Evolutionary conservation across 2,888 invertebrate genomes (phyloP).

Genomic region (Drosophila diplacantha): DNA sequence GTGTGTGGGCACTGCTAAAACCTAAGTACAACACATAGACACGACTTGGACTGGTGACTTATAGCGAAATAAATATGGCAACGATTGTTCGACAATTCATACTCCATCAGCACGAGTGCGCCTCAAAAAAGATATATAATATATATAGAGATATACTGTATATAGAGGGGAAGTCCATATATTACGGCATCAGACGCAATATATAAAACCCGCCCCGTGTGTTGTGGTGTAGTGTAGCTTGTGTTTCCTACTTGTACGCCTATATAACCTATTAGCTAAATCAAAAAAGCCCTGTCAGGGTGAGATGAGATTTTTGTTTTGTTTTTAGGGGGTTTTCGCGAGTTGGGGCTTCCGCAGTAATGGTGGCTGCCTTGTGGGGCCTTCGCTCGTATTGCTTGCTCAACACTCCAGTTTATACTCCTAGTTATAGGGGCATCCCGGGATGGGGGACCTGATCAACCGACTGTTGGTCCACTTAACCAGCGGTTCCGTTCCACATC

Average conservation of each 20-base stretch:
- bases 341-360: constrained; percentile 56
- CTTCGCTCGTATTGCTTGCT: constrained; percentile 75
- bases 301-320: constrained; percentile 25
- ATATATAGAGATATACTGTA: constrained; percentile 21
- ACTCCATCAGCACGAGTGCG: constrained; percentile 55
- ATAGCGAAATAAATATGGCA: constrained; percentile 64
- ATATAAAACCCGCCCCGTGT: neutral
- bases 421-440: constrained; percentile 33
- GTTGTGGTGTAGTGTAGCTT: constrained; percentile 27
- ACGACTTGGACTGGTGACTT: constrained; percentile 51
- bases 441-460: constrained; percentile 52
- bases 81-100: constrained; percentile 77
- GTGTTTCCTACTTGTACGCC: constrained; percentile 13
- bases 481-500: constrained; percentile 67
- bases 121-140: constrained; percentile 52
- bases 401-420: constrained; percentile 69
- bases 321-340: constrained; percentile 30
- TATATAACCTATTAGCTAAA: constrained; percentile 41
- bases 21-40: constrained; percentile 68
- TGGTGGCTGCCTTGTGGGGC: constrained; percentile 45
- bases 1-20: constrained; percentile 49
- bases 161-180: neutral
- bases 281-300: constrained; percentile 33
- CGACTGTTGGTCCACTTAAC: constrained; percentile 77
- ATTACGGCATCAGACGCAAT: neutral